Conservation (phyloP, 2,888 invertebrate genomes). For the Drosophila parthenogenetica region DNA sequence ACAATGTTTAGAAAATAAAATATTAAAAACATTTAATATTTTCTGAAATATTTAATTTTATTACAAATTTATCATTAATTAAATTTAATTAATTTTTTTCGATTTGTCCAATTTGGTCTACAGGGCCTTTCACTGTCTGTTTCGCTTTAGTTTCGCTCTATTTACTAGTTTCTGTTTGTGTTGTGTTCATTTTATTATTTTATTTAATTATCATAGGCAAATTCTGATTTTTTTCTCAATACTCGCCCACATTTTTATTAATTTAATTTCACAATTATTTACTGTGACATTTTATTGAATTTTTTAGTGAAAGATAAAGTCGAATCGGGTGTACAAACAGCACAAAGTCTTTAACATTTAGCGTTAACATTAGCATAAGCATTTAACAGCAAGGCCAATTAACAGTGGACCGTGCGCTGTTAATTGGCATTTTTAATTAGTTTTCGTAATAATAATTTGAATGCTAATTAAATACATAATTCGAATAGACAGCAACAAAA, state of each 20-base stretch:
- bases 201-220: conserved; percentile 67
- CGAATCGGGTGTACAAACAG: not conserved
- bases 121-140: too few relatives aligned
- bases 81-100: too few relatives aligned
- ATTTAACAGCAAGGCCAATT: conserved; percentile 42
- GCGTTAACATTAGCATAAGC: conserved; percentile 27
- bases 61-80: too few relatives aligned
- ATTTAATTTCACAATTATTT: conserved; percentile 65
- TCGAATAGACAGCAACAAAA: conserved; percentile 18
- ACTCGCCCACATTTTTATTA: conserved; percentile 31
- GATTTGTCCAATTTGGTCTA: too few relatives aligned
- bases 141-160: too few relatives aligned
- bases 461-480: conserved; percentile 31
- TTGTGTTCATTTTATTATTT: conserved; percentile 35
- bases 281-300: conserved; percentile 62
- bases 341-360: conserved; percentile 18
- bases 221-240: conserved; percentile 37
- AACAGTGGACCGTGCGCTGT: conserved; percentile 44
- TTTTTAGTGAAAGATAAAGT: conserved; percentile 39
- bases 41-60: too few relatives aligned
- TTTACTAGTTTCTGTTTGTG: conserved; percentile 3
- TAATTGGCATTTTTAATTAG: conserved; percentile 34
- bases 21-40: too few relatives aligned
- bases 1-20: too few relatives aligned
- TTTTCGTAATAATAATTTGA: conserved; percentile 21